phyloP scores from a whole-genome alignment of 2,888 invertebrate species.

The Orthosia gothica region DNA sequence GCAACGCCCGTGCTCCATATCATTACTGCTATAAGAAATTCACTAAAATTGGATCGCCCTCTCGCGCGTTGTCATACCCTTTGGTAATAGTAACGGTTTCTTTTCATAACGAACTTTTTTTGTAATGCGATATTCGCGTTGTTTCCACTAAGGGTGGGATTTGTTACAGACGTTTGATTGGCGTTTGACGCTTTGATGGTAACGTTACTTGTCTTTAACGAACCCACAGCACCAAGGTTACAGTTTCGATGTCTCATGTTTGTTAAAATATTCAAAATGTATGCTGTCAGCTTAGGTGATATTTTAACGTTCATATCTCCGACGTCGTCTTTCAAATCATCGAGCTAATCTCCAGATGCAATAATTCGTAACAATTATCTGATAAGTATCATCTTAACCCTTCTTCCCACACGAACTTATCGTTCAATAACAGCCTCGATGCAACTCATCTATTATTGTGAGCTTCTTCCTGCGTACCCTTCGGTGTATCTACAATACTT shows the following conservation, averaged over 20 bases:
- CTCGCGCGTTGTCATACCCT: slow-evolving; percentile 88
- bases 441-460: slow-evolving; percentile 84
- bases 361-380: slow-evolving; percentile 90
- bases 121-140: slow-evolving; percentile 89
- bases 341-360: slow-evolving; percentile 80
- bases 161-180: slow-evolving; percentile 83
- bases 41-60: slow-evolving; percentile 90
- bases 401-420: slow-evolving; percentile 88
- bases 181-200: slow-evolving; percentile 83
- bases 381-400: slow-evolving; percentile 90
- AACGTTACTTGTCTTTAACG: slow-evolving; percentile 79
- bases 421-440: slow-evolving; percentile 86
- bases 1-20: slow-evolving; percentile 90
- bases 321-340: slow-evolving; percentile 53
- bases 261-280: slow-evolving; percentile 51
- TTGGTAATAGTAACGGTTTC: slow-evolving; percentile 90
- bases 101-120: slow-evolving; percentile 90
- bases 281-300: slow-evolving; percentile 50
- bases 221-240: slow-evolving; percentile 49
- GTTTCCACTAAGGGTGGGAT: slow-evolving; percentile 89
- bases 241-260: slow-evolving; percentile 55
- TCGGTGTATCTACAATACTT: slow-evolving; percentile 85
- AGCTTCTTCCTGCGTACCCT: slow-evolving; percentile 84
- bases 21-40: slow-evolving; percentile 87
- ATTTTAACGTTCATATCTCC: slow-evolving; percentile 55